phyloP scores from a whole-genome alignment of 2,797 vertebrate species.

The Sebastes steindachneri region DNA sequence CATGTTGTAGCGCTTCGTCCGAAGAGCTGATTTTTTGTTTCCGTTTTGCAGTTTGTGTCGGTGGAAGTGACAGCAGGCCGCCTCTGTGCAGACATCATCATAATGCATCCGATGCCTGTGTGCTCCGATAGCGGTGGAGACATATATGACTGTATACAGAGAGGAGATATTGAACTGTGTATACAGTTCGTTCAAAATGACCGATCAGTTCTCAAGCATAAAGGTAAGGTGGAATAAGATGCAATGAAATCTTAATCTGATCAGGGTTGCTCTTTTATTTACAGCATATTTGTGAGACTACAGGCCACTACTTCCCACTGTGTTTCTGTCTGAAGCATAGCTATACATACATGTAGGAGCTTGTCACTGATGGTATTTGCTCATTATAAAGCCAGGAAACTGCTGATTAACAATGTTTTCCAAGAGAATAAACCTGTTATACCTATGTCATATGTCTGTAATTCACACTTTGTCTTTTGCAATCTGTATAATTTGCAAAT shows the following conservation, averaged over 20 bases:
- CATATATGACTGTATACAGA: constrained; percentile 83
- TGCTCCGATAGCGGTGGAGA: constrained; percentile 59
- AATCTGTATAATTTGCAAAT: background rate
- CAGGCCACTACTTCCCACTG: background rate
- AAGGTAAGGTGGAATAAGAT: constrained; percentile 69
- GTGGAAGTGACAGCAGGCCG: background rate
- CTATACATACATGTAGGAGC: background rate
- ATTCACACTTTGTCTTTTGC: background rate
- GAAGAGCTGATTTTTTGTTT: constrained; percentile 14
- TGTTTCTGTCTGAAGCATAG: background rate
- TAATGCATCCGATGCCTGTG: constrained; percentile 70
- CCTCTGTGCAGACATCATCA: background rate
- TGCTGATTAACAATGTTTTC: background rate
- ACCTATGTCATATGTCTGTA: background rate
- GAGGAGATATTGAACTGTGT: constrained; percentile 79
- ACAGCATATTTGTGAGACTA: background rate
- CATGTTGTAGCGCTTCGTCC: constrained; percentile 11
- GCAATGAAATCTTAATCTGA: background rate
- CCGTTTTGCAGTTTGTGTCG: background rate
- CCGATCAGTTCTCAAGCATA: constrained; percentile 71
- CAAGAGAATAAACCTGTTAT: background rate
- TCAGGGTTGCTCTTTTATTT: background rate
- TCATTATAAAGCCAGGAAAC: background rate
- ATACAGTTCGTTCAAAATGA: constrained; percentile 74
- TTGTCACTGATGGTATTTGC: background rate